Percentiles rank a stretch among this genome's conserved stretches.
phyloP scores from a whole-genome alignment of 2,113 vertebrate genomes.

The Xenopus tropicalis region UCB_Xtro_10.0 CM004445.2:31026501-31027000 shows the following conservation, averaged over 20 bases:
- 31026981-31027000: too few species aligned
- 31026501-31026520: slow-evolving; percentile 73
- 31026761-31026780: slow-evolving; percentile 52
- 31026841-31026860: slow-evolving; percentile 77
- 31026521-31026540: slow-evolving; percentile 93
- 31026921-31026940: too few species aligned
- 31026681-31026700: slow-evolving; percentile 50
- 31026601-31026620: slow-evolving; percentile 42
- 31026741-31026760: slow-evolving; percentile 48
- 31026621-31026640: slow-evolving; percentile 59
- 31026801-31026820: slow-evolving; percentile 57
- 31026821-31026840: slow-evolving; percentile 67
- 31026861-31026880: slow-evolving; percentile 80
- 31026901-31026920: too few species aligned
- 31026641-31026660: slow-evolving; percentile 69
- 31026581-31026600: slow-evolving; percentile 55
- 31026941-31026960: too few species aligned
- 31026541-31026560: slow-evolving; percentile 86
- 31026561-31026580: slow-evolving; percentile 68
- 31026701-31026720: slow-evolving; percentile 57
- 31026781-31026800: slow-evolving; percentile 58
- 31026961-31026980: too few species aligned
- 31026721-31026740: slow-evolving; percentile 58
- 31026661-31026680: slow-evolving; percentile 60
- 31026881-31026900: slow-evolving; percentile 16